Evolutionary conservation across 2,797 vertebrate genomes (phyloP).

Genomic region (Pagetopsis macropterus): DNA sequence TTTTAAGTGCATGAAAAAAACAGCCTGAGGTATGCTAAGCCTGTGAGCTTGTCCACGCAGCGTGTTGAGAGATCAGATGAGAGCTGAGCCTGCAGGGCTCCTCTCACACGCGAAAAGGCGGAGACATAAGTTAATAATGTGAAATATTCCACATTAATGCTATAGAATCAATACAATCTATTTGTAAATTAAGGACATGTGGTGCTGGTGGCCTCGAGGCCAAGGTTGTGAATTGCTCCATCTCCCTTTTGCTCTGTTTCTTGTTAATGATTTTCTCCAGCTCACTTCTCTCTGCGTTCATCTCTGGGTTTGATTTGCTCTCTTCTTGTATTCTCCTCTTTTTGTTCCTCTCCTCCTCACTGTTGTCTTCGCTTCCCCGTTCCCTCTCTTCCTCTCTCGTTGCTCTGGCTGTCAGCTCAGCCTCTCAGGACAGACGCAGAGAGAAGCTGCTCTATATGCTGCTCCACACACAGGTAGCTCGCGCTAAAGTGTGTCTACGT

Average conservation of each 20-base stretch:
- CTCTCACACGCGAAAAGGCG: constrained; percentile 40
- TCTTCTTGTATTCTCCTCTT: constrained; percentile 14
- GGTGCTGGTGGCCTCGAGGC: constrained; percentile 46
- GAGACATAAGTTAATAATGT: constrained; percentile 60
- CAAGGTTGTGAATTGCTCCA: constrained; percentile 51
- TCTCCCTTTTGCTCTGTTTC: constrained; percentile 15
- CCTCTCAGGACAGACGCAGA: constrained; percentile 62
- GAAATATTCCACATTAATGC: constrained; percentile 67
- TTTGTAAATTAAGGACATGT: constrained; percentile 69
- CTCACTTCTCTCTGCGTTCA: not conserved
- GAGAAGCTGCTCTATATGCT: constrained; percentile 72
- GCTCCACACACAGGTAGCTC: constrained; percentile 72
- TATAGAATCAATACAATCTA: constrained; percentile 73
- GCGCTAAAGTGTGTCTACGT: constrained; percentile 37
- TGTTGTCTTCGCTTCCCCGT: constrained; percentile 38
- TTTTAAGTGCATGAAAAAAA: constrained; percentile 65
- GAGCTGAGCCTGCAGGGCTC: constrained; percentile 60
- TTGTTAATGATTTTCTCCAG: constrained; percentile 30
- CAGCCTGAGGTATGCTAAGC: constrained; percentile 60
- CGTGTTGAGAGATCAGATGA: constrained; percentile 64
- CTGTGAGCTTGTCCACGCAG: constrained; percentile 56
- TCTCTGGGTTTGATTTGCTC: constrained; percentile 11
- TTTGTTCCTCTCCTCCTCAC: constrained; percentile 34
- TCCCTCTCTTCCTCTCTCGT: constrained; percentile 32
- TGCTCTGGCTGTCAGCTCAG: constrained; percentile 69